These are phyloP conservation scores for Selene dorsalis DNA, from an alignment of 2,797 vertebrate species.

Conservation along the genomic window DNA sequence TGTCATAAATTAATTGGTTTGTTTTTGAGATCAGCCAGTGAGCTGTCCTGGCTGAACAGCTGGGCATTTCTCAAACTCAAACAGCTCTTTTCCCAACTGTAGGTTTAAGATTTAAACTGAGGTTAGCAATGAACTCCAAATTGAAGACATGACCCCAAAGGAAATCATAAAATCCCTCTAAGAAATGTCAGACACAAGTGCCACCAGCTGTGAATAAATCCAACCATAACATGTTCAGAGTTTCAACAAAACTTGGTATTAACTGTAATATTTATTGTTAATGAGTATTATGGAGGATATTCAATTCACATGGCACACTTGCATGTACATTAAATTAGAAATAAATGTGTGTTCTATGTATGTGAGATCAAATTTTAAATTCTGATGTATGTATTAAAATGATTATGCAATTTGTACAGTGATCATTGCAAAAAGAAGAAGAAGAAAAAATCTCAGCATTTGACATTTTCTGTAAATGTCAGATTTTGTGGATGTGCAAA, in stretches of 20 bases:
- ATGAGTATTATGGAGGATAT: constrained; percentile 27
- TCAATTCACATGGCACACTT: constrained; percentile 58
- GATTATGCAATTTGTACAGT: constrained; percentile 84
- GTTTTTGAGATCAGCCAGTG: constrained; percentile 21
- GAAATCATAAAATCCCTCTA: constrained; percentile 7
- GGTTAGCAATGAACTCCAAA: neutral
- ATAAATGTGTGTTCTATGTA: constrained; percentile 65
- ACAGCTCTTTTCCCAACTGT: constrained; percentile 29
- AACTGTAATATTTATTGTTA: constrained; percentile 47
- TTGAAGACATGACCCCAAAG: neutral
- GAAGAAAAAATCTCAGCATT: constrained; percentile 53
- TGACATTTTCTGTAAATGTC: constrained; percentile 76
- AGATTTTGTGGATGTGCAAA: constrained; percentile 69
- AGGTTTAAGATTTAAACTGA: constrained; percentile 15
- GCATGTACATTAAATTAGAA: constrained; percentile 71
- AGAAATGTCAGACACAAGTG: neutral
- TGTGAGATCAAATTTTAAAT: constrained; percentile 64
- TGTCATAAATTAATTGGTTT: constrained; percentile 20
- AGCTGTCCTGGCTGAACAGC: constrained; percentile 14
- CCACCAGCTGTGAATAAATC: constrained; percentile 48
- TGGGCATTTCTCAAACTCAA: constrained; percentile 37
- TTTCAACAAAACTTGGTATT: constrained; percentile 37
- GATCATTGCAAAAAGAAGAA: constrained; percentile 73
- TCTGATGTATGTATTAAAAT: constrained; percentile 73
- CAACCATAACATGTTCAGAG: constrained; percentile 3